Conservation (phyloP, 2,888 invertebrate genomes). For the Operophtera brumata region DNA sequence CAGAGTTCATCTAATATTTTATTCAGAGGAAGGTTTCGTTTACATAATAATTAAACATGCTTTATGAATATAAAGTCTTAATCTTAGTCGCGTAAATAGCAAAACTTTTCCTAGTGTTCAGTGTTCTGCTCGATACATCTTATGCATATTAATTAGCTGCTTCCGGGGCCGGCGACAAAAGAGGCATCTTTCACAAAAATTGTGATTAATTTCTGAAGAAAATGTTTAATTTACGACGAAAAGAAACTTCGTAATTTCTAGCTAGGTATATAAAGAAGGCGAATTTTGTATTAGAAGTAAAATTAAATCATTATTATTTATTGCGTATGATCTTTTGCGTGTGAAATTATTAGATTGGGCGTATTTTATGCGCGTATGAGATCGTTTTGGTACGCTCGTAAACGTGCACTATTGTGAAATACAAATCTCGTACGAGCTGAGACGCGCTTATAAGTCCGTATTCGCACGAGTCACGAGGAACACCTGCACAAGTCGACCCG, state of each 20-base stretch:
- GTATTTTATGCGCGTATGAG: no score
- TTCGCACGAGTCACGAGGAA: no score
- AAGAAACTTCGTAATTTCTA: background rate
- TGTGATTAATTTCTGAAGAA: conserved; percentile 26
- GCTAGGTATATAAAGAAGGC: background rate
- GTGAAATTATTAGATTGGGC: no score
- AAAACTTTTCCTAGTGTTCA: conserved; percentile 71
- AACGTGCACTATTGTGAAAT: no score
- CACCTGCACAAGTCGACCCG: no score
- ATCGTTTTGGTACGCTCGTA: no score
- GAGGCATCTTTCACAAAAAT: conserved; percentile 36
- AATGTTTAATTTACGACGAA: conserved; percentile 9
- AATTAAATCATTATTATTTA: no score
- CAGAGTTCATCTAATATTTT: conserved; percentile 71
- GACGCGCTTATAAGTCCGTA: no score
- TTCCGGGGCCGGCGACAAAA: conserved; percentile 37
- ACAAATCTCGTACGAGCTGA: no score
- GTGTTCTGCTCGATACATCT: conserved; percentile 70
- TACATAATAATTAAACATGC: conserved; percentile 79
- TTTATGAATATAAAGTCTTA: conserved; percentile 77
- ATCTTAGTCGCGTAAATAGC: conserved; percentile 72
- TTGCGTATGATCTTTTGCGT: no score
- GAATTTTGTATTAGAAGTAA: no score
- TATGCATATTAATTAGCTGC: conserved; percentile 69
- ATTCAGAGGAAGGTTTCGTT: conserved; percentile 78